Base-by-base conservation (phyloP, 2,113 vertebrate genomes). In the Oenanthe melanoleuca region DNA sequence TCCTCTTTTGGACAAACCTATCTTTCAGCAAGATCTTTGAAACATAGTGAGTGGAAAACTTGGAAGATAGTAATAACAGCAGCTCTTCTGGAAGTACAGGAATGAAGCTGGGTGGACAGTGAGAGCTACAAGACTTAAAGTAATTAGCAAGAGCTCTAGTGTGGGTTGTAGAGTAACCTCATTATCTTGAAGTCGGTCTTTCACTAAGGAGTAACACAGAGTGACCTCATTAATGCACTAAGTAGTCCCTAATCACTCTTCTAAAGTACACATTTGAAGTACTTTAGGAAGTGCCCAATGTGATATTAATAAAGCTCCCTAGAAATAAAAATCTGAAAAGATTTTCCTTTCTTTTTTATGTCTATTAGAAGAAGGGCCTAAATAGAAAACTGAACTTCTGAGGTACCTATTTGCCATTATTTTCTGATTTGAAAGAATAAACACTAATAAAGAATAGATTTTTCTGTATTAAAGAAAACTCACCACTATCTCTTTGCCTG, bases 221-320 rank as follows among this genome's bases (percentile, higher is more conserved):
- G 28, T 86, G 74, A 86, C 64, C 75, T 90, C 64, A 49, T 90
- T 93, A 96, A 86, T 80, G 83, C 67, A 73, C 72, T 66, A 94
- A 89, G 45, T 59, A 3, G 21, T 93, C n/a, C 23, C 53, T 94
- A 88, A 77, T 94, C 81, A 57, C 53, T 47, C 33, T 75, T 81
- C 37, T 57, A 26, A 72, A 92, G 55, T 42, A 60, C 18, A 44
- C 29, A 26, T 14, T 56, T 20, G 19, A 88, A 84, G 24, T 73
- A 34, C 49, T 88, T 64, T 25, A 75, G n/a, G 74, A 93, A 80
- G 42, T 67, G 14, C 34, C 44, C 25, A 29, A 16, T 61, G 21
- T 50, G 31, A 45, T 77, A 16, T 44, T 80, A 72, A 61, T 73
- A 21, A 5, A 86, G 42, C 6, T 59, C 34, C 25, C 84, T 71